Evolutionary conservation across 1,140 invertebrate genomes (phyloP).

Genomic region (Sinonovacula constricta): DNA sequence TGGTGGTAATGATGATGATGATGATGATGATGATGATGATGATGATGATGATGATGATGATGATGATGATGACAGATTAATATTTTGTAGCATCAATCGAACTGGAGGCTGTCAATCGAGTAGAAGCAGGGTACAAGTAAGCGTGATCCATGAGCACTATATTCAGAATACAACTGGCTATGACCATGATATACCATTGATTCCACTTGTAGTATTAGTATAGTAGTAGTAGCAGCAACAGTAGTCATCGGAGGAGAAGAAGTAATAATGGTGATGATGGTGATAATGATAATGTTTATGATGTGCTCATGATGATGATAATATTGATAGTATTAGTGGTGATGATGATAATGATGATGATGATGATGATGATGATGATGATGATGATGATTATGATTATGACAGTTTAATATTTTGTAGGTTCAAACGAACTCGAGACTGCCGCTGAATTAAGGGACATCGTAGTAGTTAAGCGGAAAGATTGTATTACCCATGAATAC

Average conservation of each 20-base stretch:
- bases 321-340: slow-evolving; percentile 55
- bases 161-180: no score
- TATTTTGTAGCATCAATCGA: no score
- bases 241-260: no score
- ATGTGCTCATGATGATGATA: slow-evolving; percentile 55
- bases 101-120: no score
- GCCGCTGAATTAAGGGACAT: background rate
- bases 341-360: slow-evolving; percentile 62
- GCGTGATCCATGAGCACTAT: no score
- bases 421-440: background rate
- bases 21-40: slow-evolving; percentile 83
- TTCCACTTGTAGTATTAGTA: no score
- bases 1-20: slow-evolving; percentile 25
- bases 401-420: background rate
- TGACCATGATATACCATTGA: no score
- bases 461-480: background rate
- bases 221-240: no score
- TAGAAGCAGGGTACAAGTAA: no score
- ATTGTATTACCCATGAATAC: background rate
- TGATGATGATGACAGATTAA: slow-evolving; percentile 83
- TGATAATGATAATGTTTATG: no score
- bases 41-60: slow-evolving; percentile 91
- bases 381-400: slow-evolving; percentile 46
- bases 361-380: slow-evolving; percentile 58
- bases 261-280: no score